Evolutionary conservation across 2,113 vertebrate species (phyloP), one percentile per base, ranked within the genome.

Genomic region (Rhinopomastus cyanomelas): DNA sequence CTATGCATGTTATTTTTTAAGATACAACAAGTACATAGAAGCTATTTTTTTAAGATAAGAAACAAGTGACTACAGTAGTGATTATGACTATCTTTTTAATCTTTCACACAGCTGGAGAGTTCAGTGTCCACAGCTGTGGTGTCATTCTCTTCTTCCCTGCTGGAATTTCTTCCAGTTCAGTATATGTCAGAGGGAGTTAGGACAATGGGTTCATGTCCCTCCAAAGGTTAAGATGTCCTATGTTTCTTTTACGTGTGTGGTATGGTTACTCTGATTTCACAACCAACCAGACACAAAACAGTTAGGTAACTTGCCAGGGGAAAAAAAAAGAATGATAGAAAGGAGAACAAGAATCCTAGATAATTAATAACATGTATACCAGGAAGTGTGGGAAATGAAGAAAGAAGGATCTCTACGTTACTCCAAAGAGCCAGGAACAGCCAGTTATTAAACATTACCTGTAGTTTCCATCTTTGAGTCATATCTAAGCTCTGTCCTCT

Each of bases 211-310:
- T 86, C 74, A 4, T 62, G 57, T 91, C 71, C 57, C 57, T 91
- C 21, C 78, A 85, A 86, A 90, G 75, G 71, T 93, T 88, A 82
- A 71, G 48, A 87, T 87, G 86, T 76, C 55, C 88, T 77, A 55
- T 20, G 59, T 81, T 86, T 73, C 92, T 87, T 79, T 92, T 91
- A 94, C 29, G 48, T 85, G 90, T 4, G 3, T 37, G 44, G 64
- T 20, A 88, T 87, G 84, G 69, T 91, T 86, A 76, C 64, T 88
- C 62, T 29, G 51, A 87, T 95, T 96, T 91, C 93, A 90, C 93
- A 95, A 84, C 81, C 92, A 79, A 51, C 55, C 77, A 86, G 77
- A 90, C 73, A 90, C 27, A 91, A 87, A 95, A 95, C 88, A 75
- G 74, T 69, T 87, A 93, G 64, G 81, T 93, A 55, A 44, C 19